These are phyloP conservation scores for Vulpes vulpes DNA, from an alignment of 2,113 vertebrate species.

Conservation along the genomic window DNA sequence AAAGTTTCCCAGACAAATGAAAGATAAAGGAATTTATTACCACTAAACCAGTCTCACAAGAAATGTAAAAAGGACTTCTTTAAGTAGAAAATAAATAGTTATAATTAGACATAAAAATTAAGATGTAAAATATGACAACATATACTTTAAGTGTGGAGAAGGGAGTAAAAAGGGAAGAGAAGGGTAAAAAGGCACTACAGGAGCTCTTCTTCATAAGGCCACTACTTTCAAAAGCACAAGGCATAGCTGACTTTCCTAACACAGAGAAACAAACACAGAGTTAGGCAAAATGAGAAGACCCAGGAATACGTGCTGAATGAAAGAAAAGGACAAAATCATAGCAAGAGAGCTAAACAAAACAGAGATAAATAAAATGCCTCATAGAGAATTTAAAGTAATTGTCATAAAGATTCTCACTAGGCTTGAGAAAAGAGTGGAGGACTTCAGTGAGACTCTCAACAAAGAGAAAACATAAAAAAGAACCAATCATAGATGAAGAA, in stretches of 20 bases:
- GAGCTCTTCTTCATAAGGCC: neutral
- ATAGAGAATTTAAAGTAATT: neutral
- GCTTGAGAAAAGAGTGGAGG: too few relatives aligned
- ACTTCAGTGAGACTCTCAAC: neutral
- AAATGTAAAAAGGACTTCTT: neutral
- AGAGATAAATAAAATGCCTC: neutral
- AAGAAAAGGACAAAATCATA: neutral
- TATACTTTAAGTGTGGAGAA: neutral
- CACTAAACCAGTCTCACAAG: neutral
- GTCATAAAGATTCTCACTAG: neutral
- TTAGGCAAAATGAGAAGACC: neutral
- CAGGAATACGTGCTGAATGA: neutral
- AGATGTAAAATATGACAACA: neutral
- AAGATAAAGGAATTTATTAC: neutral
- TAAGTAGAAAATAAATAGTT: neutral
- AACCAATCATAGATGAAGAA: too few relatives aligned
- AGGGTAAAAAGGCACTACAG: neutral
- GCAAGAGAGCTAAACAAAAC: neutral
- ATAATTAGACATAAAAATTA: neutral
- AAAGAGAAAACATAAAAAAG: too few relatives aligned
- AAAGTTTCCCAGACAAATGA: neutral
- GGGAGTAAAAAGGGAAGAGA: neutral
- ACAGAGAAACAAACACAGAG: neutral
- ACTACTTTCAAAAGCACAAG: neutral
- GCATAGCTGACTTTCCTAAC: neutral